Percentiles rank a stretch among this genome's conserved stretches.
phyloP scores from a whole-genome alignment of 2,113 vertebrate genomes.

The Crotalus helleri region DNA sequence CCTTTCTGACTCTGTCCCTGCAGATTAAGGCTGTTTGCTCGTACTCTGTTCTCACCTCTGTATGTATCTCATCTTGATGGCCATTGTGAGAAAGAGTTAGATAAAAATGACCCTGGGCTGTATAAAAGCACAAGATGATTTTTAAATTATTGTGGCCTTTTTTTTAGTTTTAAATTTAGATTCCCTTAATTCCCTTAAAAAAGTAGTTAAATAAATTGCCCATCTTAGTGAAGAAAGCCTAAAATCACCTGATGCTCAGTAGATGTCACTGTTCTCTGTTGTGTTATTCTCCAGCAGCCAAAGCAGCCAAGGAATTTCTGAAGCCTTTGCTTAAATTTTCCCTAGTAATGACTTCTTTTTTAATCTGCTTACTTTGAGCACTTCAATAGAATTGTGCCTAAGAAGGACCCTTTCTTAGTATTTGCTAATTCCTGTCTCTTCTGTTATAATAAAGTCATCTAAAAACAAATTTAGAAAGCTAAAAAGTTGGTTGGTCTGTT shows the following conservation, averaged over 20 bases:
- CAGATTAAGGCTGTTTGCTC: background rate
- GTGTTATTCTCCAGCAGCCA: constrained; percentile 11
- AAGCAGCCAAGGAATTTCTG: background rate
- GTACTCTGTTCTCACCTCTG: background rate
- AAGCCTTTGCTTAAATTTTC: background rate
- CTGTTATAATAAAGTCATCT: background rate
- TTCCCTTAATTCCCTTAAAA: background rate
- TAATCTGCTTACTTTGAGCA: background rate
- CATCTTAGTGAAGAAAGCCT: background rate
- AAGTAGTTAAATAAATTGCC: background rate
- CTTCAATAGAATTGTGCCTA: background rate
- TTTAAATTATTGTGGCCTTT: background rate
- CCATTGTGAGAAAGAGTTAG: background rate
- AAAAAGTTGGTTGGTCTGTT: background rate
- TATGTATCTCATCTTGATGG: background rate
- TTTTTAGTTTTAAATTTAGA: background rate
- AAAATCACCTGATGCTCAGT: constrained; percentile 21
- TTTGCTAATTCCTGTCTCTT: background rate
- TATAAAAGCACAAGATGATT: background rate
- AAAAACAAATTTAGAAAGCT: background rate
- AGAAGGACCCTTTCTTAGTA: background rate
- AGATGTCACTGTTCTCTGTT: constrained; percentile 44
- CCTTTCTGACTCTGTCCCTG: background rate
- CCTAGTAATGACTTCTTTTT: background rate
- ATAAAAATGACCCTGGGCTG: background rate